Percentiles rank a stretch among this genome's conserved stretches.
These are phyloP conservation scores for Idaea straminata DNA, from an alignment of 2,888 invertebrate genomes.

Conservation along the genomic window DNA sequence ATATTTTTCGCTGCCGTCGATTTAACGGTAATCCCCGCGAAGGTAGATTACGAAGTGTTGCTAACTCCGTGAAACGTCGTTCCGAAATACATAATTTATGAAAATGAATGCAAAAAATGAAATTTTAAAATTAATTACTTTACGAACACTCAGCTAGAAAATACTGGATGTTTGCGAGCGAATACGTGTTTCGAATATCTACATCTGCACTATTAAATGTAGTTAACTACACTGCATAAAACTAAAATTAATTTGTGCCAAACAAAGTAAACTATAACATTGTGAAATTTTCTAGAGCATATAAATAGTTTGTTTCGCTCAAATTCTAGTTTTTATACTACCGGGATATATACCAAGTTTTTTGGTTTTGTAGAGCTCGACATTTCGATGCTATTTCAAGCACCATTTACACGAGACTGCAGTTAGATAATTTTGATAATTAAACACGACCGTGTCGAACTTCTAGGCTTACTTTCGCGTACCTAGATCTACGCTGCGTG, in stretches of 20 bases:
- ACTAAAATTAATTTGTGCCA: background rate
- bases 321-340: no score
- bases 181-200: background rate
- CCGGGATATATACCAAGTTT: no score
- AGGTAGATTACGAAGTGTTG: conserved; percentile 68
- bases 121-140: conserved; percentile 38
- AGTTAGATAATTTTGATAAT: no score
- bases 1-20: conserved; percentile 69
- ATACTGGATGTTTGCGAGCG: background rate
- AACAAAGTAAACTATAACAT: background rate
- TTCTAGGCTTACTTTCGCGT: no score
- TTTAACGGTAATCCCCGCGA: conserved; percentile 66
- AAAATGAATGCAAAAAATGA: conserved; percentile 40
- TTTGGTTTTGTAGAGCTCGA: no score
- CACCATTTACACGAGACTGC: no score
- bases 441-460: no score
- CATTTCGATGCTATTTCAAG: no score
- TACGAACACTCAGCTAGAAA: conserved; percentile 12
- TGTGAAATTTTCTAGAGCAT: background rate
- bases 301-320: no score
- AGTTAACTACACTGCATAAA: background rate
- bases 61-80: conserved; percentile 54
- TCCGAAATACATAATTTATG: conserved; percentile 48
- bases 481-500: no score
- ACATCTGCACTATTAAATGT: conserved; percentile 11